Conservation (phyloP, 1,140 invertebrate genomes). For the Anoplolepis gracilipes region DNA sequence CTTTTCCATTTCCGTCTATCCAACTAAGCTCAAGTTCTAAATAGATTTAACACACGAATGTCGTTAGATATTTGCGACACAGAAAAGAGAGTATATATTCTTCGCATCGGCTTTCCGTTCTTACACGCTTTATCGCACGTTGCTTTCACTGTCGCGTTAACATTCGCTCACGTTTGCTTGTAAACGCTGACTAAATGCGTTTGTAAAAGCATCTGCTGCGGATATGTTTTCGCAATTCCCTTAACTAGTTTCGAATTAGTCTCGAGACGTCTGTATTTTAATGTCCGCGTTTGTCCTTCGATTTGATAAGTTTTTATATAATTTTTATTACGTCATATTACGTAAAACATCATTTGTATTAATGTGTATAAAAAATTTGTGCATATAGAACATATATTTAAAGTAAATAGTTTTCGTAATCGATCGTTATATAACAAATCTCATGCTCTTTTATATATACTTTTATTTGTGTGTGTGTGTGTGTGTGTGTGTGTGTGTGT, state of each 20-base stretch:
- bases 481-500: no score
- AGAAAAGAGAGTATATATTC: neutral
- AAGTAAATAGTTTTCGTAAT: neutral
- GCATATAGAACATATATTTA: neutral
- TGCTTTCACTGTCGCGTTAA: neutral
- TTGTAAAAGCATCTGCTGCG: slow-evolving; percentile 48
- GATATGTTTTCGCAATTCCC: slow-evolving; percentile 57
- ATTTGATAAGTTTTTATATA: neutral
- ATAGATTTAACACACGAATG: slow-evolving; percentile 59
- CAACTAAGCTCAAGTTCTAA: slow-evolving; percentile 24
- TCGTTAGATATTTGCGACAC: slow-evolving; percentile 35
- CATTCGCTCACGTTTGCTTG: slow-evolving; percentile 14
- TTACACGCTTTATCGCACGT: neutral
- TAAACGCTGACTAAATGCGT: slow-evolving; percentile 27
- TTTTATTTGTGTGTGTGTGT: neutral
- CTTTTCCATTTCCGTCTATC: neutral
- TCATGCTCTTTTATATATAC: neutral
- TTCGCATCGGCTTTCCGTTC: neutral
- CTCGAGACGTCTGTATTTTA: slow-evolving; percentile 36
- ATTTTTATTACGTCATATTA: neutral
- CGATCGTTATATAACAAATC: neutral
- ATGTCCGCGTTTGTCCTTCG: neutral
- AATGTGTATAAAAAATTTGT: neutral
- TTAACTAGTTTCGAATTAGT: slow-evolving; percentile 66
- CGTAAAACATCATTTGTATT: neutral